phyloP scores from a whole-genome alignment of 2,888 invertebrate genomes.

The Quadroppia sp. region DNA sequence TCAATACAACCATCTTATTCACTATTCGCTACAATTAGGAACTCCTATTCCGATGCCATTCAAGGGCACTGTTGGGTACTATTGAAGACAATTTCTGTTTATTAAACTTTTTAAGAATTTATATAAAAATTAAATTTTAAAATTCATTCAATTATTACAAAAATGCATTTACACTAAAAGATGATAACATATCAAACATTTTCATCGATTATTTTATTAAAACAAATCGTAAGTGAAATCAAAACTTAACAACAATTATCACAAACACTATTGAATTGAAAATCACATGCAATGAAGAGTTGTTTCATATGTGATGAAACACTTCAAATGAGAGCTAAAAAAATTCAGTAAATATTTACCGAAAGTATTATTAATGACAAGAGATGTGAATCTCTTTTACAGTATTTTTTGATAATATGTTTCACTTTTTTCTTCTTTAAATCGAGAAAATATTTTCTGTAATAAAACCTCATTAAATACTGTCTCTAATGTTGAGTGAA shows the following conservation, averaged over 20 bases:
- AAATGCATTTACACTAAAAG: constrained; percentile 9
- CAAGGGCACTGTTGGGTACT: constrained; percentile 2
- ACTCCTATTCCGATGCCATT: constrained; percentile 24
- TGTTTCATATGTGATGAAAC: background rate
- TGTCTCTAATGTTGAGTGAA: background rate
- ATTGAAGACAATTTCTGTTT: no score
- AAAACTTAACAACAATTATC: no score
- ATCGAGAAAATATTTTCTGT: background rate
- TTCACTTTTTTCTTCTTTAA: background rate
- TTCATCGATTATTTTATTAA: background rate
- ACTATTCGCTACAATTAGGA: constrained; percentile 32
- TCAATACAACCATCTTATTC: constrained; percentile 10
- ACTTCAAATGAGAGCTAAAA: no score
- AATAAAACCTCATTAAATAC: background rate
- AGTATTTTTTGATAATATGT: background rate
- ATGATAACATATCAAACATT: background rate
- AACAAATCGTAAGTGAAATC: no score
- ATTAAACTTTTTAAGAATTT: no score
- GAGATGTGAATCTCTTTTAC: background rate
- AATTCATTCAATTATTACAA: background rate
- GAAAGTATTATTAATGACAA: background rate
- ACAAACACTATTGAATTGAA: background rate
- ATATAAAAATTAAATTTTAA: background rate
- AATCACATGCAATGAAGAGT: background rate
- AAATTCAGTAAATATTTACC: background rate